Evolutionary conservation across 2,797 vertebrate species (phyloP), one percentile per base, ranked within the genome.

Genomic region (Tragelaphus eurycerus): DNA sequence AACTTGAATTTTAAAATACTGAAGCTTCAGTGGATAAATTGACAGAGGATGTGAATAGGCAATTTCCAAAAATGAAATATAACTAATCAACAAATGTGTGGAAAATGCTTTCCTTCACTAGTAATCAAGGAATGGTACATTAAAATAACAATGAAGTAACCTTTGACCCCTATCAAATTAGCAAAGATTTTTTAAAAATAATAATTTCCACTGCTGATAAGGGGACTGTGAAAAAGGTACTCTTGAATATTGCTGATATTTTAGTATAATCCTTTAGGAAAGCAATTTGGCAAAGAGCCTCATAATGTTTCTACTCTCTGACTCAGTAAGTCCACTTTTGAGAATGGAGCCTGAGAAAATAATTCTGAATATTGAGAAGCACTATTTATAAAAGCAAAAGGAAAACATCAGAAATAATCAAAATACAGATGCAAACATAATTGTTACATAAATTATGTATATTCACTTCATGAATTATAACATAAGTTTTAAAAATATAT

Each of bases 211-310:
- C 59, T 27, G 4, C 57, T 64, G 84, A 64, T 16, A 79, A 34
- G 67, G 54, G 59, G 3, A 43, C 15, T n/a, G 38, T 54, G 71
- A 78, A 89, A 86, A 59, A 48, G 29, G 55, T 29, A 25, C 23
- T 81, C 55, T 85, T 7, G 21, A 46, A 57, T 31, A 82, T 52
- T 86, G 57, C 89, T 27, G 25, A 19, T 52, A 87, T 78, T 96
- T 86, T n/a, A 86, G 79, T 5, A 46, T 34, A 91, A 87, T 86
- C 62, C 54, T 92, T 96, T 91, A n/a, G n/a, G 92, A 97, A 97
- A 94, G 86, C 90, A 97, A 95, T 97, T 91, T 94, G 88, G 86
- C 86, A 94, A 89, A 97, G 48, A 96, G 94, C 92, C 78, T 89
- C 31, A 15, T 46, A 21, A 55, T 38, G 21, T n/a, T 74, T 83